Evolutionary conservation across 2,888 invertebrate genomes (phyloP), one percentile per base, ranked within the genome.

Genomic region (Glyphotaelius pellucidus): DNA sequence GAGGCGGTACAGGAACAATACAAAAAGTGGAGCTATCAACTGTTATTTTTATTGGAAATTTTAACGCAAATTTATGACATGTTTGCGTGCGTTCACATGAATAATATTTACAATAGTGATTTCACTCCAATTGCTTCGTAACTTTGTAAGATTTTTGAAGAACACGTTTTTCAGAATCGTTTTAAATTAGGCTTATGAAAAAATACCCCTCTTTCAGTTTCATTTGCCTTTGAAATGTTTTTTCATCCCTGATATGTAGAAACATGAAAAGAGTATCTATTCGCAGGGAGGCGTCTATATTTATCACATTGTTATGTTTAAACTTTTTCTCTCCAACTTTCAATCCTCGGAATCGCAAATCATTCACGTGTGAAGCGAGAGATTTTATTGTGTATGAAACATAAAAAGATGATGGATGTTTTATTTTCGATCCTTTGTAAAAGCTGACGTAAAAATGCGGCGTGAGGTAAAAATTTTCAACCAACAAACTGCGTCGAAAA

Each of bases 311-410:
- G 25, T 67, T 67, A 67, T 67, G 19, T 67, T 67, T 25, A 67
- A 67, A 67, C 67, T 67, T 67, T 67, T 67, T 19, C 67, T 67
- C 67, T 67, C 67, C 67, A 67, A 67, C 25, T 67, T 67, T 67
- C 67, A 67, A 67, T 67, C 25, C 19, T 67, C 7, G 67, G 25
- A 25, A 19, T 67, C 67, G 67, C 67, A 67, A 67, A 67, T 67
- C 67, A 67, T 25, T 67, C 67, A 67, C 7, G 67, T 67, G 67
- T 25, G 67, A 67, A 25, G 67, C 67, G 67, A 67, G 67, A 67
- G 67, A 67, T 67, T 67, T 67, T 67, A 67, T 67, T 67, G 67
- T 67, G 67, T 67, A 67, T 67, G 67, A 67, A 67, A 67, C 67
- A 67, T 67, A 67, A 67, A 67, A 67, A 67, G 67, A 67, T 67